Evolutionary conservation across 2,113 vertebrate genomes (phyloP).

Genomic region (Sakesphorus luctuosus): DNA sequence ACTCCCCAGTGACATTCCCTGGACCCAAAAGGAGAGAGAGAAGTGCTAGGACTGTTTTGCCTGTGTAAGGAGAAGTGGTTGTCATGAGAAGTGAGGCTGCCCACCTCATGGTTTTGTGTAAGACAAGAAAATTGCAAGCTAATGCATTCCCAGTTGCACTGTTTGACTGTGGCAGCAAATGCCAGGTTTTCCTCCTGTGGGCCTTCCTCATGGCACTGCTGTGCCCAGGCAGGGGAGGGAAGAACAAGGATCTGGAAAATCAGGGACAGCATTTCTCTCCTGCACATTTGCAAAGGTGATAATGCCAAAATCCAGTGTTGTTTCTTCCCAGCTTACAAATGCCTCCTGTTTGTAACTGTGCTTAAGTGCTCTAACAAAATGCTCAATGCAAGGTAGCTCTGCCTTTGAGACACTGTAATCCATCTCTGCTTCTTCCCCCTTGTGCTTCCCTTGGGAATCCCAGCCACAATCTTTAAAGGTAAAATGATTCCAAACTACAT

Average conservation of each 20-base stretch:
- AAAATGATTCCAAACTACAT: constrained; percentile 88
- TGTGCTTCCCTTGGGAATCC: constrained; percentile 77
- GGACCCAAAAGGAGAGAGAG: neutral
- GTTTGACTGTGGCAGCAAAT: neutral
- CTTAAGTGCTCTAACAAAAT: neutral
- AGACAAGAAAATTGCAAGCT: neutral
- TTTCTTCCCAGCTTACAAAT: neutral
- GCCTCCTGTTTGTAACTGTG: neutral
- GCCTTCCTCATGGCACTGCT: neutral
- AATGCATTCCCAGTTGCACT: neutral
- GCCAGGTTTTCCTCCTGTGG: neutral
- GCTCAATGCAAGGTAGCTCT: neutral
- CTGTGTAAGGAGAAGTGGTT: neutral
- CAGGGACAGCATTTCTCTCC: neutral
- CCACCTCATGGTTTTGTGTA: neutral
- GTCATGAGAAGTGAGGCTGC: neutral
- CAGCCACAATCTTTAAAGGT: constrained; percentile 92
- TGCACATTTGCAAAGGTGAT: neutral
- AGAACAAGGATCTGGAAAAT: neutral
- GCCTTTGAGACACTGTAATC: constrained; percentile 66
- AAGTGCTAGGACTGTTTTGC: neutral
- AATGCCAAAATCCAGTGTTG: neutral
- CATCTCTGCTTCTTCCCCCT: constrained; percentile 73
- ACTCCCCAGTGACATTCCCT: neutral
- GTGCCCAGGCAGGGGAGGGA: neutral